Evolutionary conservation across 2,888 invertebrate genomes (phyloP).

Genomic region (Galerucella calmariensis): DNA sequence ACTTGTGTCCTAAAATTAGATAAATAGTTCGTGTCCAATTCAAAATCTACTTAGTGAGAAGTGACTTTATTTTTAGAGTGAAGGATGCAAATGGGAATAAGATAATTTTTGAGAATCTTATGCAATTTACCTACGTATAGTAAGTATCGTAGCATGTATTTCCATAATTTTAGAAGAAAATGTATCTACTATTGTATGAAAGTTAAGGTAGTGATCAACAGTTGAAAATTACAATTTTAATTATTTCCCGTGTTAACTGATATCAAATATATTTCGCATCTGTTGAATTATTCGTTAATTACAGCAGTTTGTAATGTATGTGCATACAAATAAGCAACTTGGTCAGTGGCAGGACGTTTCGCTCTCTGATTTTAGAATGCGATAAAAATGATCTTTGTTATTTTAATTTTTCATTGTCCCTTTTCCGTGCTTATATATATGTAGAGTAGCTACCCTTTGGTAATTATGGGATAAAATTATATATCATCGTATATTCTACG

Average conservation of each 20-base stretch:
- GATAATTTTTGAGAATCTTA: too few relatives aligned
- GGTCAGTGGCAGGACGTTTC: slow-evolving; percentile 56
- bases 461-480: slow-evolving; percentile 49
- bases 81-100: too few relatives aligned
- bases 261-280: slow-evolving; percentile 40
- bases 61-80: too few relatives aligned
- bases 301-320: slow-evolving; percentile 50
- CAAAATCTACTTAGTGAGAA: too few relatives aligned
- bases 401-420: slow-evolving; percentile 61
- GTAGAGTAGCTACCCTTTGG: slow-evolving; percentile 46
- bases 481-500: slow-evolving; percentile 35
- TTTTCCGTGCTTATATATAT: slow-evolving; percentile 52
- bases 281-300: slow-evolving; percentile 50
- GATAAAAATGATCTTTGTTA: slow-evolving; percentile 61
- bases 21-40: too few relatives aligned
- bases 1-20: too few relatives aligned
- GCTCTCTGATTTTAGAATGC: slow-evolving; percentile 55
- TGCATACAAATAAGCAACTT: slow-evolving; percentile 52
- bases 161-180: neutral
- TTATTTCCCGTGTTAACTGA: slow-evolving; percentile 28
- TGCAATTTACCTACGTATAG: too few relatives aligned
- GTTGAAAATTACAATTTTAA: slow-evolving; percentile 26
- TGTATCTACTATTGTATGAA: neutral
- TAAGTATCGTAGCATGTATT: neutral
- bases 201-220: slow-evolving; percentile 6